phyloP scores from a whole-genome alignment of 2,888 invertebrate species.

The Brenthis daphne region DNA sequence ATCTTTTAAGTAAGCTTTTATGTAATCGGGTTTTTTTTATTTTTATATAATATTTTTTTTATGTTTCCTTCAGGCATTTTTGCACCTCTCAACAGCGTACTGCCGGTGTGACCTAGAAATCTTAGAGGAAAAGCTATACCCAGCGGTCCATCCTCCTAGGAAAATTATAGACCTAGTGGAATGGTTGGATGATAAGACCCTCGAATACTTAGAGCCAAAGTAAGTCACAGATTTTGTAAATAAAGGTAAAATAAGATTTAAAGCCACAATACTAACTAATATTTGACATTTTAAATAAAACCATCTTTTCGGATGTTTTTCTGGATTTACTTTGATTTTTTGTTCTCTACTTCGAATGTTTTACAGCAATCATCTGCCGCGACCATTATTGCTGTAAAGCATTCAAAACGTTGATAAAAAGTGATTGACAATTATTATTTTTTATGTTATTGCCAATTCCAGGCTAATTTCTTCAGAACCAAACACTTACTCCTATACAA shows the following conservation, averaged over 20 bases:
- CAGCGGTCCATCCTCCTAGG: slow-evolving; percentile 83
- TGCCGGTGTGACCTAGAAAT: slow-evolving; percentile 92
- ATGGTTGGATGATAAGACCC: slow-evolving; percentile 85
- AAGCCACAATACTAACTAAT: too few species aligned
- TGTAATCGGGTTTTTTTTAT: too few species aligned
- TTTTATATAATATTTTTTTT: too few species aligned
- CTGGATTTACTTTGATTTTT: too few species aligned
- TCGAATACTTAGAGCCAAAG: slow-evolving; percentile 86
- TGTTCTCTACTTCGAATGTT: too few species aligned
- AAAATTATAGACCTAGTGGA: slow-evolving; percentile 85
- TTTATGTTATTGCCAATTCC: slow-evolving; percentile 39
- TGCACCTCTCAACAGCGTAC: slow-evolving; percentile 96
- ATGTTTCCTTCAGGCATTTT: slow-evolving; percentile 78
- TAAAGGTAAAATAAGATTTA: background rate
- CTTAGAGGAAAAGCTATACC: slow-evolving; percentile 91
- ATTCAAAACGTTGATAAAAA: too few species aligned
- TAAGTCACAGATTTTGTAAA: slow-evolving; percentile 46
- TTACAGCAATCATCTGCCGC: background rate
- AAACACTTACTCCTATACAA: slow-evolving; percentile 97
- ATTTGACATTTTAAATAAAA: too few species aligned
- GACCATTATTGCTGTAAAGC: background rate
- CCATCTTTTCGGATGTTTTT: too few species aligned
- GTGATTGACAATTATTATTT: too few species aligned
- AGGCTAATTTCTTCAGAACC: slow-evolving; percentile 89
- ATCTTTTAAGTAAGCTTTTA: too few species aligned